Evolutionary conservation across 2,113 vertebrate species (phyloP).

Genomic region (Salvelinus namaycush): DNA sequence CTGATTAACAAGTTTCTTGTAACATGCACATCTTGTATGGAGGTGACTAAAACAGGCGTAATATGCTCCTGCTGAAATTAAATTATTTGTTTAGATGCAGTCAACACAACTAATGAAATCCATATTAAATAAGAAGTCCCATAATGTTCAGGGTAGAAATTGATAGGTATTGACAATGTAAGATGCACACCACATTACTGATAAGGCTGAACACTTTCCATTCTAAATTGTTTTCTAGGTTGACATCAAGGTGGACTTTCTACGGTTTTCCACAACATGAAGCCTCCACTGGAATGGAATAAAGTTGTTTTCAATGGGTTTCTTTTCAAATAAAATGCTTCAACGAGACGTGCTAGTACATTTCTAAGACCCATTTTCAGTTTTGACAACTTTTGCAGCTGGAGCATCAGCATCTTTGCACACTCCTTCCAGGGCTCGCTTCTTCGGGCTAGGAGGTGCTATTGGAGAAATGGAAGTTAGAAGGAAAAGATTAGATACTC

Average conservation of each 20-base stretch:
- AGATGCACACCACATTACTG: conserved; percentile 48
- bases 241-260: conserved; percentile 96
- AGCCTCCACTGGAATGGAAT: conserved; percentile 72
- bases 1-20: background rate
- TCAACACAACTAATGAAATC: conserved; percentile 10
- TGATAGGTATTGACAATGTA: conserved; percentile 17
- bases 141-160: conserved; percentile 34
- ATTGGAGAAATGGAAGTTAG: background rate
- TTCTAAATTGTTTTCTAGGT: conserved; percentile 75
- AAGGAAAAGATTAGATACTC: background rate
- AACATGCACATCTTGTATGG: conserved; percentile 20
- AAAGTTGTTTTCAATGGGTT: conserved; percentile 59
- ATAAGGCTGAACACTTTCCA: conserved; percentile 45
- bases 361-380: conserved; percentile 86
- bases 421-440: conserved; percentile 81
- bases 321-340: conserved; percentile 67
- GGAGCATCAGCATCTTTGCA: conserved; percentile 70
- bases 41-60: background rate
- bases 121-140: conserved; percentile 33
- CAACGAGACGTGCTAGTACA: conserved; percentile 28
- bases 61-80: conserved; percentile 44
- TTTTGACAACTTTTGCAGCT: conserved; percentile 85
- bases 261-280: conserved; percentile 85
- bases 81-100: conserved; percentile 15
- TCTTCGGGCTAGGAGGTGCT: conserved; percentile 77